Evolutionary conservation across 2,888 invertebrate genomes (phyloP).

Genomic region (Pseudeuparius sepicola): DNA sequence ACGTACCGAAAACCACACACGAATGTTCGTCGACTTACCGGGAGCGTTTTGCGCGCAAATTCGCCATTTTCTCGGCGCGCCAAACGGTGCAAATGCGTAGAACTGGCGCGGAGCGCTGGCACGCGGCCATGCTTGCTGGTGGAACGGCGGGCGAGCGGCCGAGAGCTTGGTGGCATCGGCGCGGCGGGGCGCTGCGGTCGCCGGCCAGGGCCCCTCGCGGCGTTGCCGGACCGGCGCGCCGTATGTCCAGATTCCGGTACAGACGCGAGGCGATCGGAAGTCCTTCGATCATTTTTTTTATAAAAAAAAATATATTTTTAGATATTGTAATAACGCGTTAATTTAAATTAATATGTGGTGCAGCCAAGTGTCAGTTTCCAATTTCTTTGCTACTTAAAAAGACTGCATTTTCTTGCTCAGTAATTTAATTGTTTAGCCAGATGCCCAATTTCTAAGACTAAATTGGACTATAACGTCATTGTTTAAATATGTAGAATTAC

Average conservation of each 20-base stretch:
- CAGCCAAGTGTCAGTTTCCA: too few relatives aligned
- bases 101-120: slow-evolving; percentile 13
- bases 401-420: too few relatives aligned
- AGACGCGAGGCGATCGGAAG: background rate
- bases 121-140: slow-evolving; percentile 34
- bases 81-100: slow-evolving; percentile 7
- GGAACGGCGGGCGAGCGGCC: too few relatives aligned
- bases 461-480: too few relatives aligned
- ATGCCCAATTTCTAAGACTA: too few relatives aligned
- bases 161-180: slow-evolving; percentile 32
- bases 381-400: too few relatives aligned
- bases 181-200: slow-evolving; percentile 30
- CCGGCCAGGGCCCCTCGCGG: slow-evolving; percentile 21
- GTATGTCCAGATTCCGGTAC: background rate
- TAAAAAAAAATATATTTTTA: too few relatives aligned
- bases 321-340: too few relatives aligned
- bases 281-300: background rate
- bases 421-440: too few relatives aligned
- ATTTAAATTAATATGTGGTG: too few relatives aligned
- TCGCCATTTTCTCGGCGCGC: slow-evolving; percentile 22
- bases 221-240: slow-evolving; percentile 15
- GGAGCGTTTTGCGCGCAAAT: slow-evolving; percentile 14
- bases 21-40: slow-evolving; percentile 16
- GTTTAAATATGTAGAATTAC: too few relatives aligned
- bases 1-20: too few relatives aligned